Conservation (phyloP, 2,113 vertebrate genomes). For the Ariopsis seemanni region DNA sequence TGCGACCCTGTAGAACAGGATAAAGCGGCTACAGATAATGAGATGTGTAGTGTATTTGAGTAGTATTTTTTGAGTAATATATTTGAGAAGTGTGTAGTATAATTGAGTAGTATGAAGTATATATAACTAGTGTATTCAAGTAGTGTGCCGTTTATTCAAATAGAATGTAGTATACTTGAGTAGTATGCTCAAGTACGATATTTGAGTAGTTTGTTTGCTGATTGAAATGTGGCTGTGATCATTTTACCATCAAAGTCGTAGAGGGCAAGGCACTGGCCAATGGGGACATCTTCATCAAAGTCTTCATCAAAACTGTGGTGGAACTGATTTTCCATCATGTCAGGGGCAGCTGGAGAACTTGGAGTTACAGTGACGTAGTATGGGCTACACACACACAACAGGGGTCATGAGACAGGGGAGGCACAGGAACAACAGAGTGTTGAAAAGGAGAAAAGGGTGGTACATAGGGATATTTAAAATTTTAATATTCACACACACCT, state of each 20-base stretch:
- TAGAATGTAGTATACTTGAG: too few species aligned
- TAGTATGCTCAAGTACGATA: neutral
- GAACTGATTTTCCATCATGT: neutral
- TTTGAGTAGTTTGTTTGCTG: neutral
- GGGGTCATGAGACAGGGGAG: neutral
- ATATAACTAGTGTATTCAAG: too few species aligned
- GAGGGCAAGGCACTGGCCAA: conserved; percentile 79
- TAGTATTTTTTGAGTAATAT: too few species aligned
- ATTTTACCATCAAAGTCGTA: conserved; percentile 81
- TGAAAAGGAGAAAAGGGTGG: neutral
- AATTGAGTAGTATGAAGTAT: too few species aligned
- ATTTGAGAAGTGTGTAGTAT: too few species aligned
- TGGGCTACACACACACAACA: conserved; percentile 33
- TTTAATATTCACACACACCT: conserved; percentile 50
- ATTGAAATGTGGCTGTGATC: neutral
- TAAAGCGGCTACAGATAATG: too few species aligned
- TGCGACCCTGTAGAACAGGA: too few species aligned
- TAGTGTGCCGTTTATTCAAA: too few species aligned
- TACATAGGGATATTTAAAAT: neutral
- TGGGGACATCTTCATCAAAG: conserved; percentile 72
- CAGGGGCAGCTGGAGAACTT: neutral
- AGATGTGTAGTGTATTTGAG: too few species aligned
- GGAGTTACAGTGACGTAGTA: neutral
- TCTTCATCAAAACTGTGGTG: conserved; percentile 74
- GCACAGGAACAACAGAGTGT: neutral